Conservation (phyloP, 2,797 vertebrate genomes). For the Enteromius treurensis region DNA sequence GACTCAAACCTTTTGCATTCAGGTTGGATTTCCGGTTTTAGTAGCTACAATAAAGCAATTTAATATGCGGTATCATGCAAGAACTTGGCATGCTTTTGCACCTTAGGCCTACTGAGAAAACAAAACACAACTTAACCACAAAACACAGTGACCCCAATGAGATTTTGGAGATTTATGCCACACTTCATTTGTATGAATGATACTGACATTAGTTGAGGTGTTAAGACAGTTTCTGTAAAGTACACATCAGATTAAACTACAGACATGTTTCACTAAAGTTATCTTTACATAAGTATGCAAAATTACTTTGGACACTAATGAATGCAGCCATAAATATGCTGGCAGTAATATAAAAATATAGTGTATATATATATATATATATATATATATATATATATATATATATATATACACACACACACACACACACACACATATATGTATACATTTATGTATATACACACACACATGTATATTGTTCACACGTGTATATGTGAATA, state of each 20-base stretch:
- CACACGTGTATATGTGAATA: too few species aligned
- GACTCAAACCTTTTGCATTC: background rate
- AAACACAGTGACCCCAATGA: background rate
- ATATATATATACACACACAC: too few species aligned
- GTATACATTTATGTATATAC: too few species aligned
- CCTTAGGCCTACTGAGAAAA: background rate
- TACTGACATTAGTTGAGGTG: background rate
- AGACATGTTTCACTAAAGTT: background rate
- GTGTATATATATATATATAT: too few species aligned
- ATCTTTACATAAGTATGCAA: background rate
- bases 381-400: too few species aligned
- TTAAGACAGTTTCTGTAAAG: background rate
- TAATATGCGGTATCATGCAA: background rate
- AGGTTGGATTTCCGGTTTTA: slow-evolving; percentile 2
- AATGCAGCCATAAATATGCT: background rate
- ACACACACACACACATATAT: too few species aligned
- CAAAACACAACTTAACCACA: background rate
- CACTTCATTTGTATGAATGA: background rate
- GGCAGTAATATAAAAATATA: too few species aligned
- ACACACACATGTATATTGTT: too few species aligned
- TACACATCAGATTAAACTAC: background rate
- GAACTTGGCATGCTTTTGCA: background rate
- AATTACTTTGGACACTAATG: background rate
- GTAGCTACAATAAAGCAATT: slow-evolving; percentile 5
- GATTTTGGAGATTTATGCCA: background rate